phyloP scores from a whole-genome alignment of 2,113 vertebrate species.

The Martes martes region DNA sequence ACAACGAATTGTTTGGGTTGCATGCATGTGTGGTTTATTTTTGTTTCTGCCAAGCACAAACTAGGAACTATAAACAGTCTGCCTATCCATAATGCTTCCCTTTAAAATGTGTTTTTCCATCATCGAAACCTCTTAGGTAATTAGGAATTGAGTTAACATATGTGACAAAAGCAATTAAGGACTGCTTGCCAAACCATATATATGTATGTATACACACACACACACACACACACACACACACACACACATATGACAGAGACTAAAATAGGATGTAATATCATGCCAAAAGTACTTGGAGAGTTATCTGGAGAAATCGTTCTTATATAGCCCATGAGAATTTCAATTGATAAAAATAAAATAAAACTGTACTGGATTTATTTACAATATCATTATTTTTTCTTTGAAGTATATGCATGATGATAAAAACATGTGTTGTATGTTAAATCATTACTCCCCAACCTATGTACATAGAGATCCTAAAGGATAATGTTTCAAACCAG shows the following conservation, averaged over 20 bases:
- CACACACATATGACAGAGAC: neutral
- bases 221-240: too few species aligned
- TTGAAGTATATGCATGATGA: neutral
- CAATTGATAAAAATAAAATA: conserved; percentile 21
- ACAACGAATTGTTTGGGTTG: neutral
- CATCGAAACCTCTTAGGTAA: conserved; percentile 32
- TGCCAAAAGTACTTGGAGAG: conserved; percentile 34
- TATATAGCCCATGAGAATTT: neutral
- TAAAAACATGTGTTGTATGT: neutral
- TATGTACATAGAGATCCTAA: neutral
- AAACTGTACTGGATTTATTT: conserved; percentile 3
- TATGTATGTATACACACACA: too few species aligned
- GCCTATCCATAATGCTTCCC: conserved; percentile 37
- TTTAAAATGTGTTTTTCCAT: conserved; percentile 55
- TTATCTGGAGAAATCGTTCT: conserved; percentile 39
- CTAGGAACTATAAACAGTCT: conserved; percentile 42
- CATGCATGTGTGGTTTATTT: neutral
- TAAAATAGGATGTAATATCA: conserved; percentile 44
- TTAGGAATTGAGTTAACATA: conserved; percentile 62
- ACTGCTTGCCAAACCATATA: conserved; percentile 3
- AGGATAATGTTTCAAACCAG: neutral
- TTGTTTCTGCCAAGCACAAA: conserved; percentile 49
- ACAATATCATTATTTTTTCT: neutral
- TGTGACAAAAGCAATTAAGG: conserved; percentile 52
- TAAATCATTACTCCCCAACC: neutral